phyloP scores from a whole-genome alignment of 2,888 invertebrate genomes.

The Conomelus anceps region DNA sequence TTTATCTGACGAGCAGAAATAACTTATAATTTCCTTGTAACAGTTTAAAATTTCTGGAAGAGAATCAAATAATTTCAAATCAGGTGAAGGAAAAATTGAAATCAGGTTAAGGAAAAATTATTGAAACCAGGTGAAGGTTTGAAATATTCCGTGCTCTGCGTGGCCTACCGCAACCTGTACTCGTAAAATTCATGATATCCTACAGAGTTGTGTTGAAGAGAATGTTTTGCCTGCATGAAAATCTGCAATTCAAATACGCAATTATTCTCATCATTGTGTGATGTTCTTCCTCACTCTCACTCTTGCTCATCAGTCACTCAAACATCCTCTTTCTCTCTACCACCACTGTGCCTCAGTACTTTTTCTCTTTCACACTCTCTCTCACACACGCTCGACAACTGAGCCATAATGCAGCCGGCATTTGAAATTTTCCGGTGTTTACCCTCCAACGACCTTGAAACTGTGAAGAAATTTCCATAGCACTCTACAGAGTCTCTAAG shows the following conservation, averaged over 20 bases:
- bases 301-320: no score
- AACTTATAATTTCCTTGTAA: background rate
- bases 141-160: background rate
- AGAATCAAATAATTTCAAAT: background rate
- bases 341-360: background rate
- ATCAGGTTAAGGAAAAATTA: background rate
- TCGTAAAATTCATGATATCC: background rate
- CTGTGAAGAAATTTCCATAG: background rate
- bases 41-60: background rate
- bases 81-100: background rate
- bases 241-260: background rate
- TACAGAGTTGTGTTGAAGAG: background rate
- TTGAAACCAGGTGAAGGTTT: background rate
- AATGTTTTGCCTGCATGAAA: background rate
- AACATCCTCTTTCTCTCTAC: background rate
- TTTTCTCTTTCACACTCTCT: background rate
- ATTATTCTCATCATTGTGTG: background rate
- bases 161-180: background rate
- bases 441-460: background rate
- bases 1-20: no score
- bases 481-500: background rate
- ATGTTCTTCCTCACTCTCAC: background rate
- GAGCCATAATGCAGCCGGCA: background rate
- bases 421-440: background rate
- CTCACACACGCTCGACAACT: background rate